Evolutionary conservation across 2,888 invertebrate genomes (phyloP), one percentile per base, ranked within the genome.

Genomic region (Ophraella communa): DNA sequence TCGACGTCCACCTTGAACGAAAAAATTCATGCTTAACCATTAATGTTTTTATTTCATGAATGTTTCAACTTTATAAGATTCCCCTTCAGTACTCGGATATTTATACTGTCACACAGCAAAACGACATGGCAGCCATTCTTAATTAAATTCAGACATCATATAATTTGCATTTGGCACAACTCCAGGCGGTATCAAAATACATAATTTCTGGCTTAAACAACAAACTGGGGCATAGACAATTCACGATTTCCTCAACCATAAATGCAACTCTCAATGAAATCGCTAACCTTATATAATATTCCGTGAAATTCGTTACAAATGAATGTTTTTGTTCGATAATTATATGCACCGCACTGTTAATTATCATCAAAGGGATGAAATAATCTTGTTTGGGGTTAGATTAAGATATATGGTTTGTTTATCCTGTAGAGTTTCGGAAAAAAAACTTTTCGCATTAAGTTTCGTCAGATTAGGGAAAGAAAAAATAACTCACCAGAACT

Each of bases 171-270:
- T 47, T 23, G 47, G 47, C 47, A 47, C 23, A 21, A 47, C n/a
- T 23, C 47, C 47, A 47, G 23, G 23, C 21, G 23, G 20, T 47
- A 47, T 47, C 47, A 47, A 47, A 47, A 47, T 47, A 21, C 47
- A 47, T 47, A 47, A 47, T 47, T 47, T 47, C 45, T 47, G 21
- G 47, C 47, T 47, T 10, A 11, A 47, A 47, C 47, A 47, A 47
- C 47, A 47, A 47, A 47, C 20, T 47, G 23, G 14, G 39, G 39
- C n/a, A 39, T 39, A 39, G 5, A 39, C 39, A 39, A 39, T 39
- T 39, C 39, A 17, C 39, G 39, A 39, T 39, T 39, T 39, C 39
- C 39, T 39, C 39, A 39, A 39, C 39, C 39, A 39, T 39, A 39
- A 39, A 39, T 39, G 39, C 14, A 39, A 5, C 39, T 39, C 4